Evolutionary conservation across 2,888 invertebrate genomes (phyloP), one percentile per base, ranked within the genome.

Genomic region (Oscheius sp.): DNA sequence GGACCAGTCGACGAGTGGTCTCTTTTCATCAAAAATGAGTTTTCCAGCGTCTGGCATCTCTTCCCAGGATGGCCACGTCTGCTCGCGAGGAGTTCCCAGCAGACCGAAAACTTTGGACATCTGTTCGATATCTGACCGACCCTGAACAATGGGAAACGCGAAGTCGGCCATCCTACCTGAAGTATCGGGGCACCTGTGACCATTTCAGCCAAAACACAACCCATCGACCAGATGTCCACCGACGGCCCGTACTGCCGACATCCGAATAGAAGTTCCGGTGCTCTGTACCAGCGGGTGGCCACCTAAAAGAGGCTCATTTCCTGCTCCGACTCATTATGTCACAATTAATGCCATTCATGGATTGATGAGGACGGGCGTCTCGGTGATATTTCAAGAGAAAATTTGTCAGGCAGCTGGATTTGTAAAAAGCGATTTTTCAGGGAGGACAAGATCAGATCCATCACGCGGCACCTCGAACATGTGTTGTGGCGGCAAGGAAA

Each of bases 61-160:
- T 49, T 76, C 66, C 86, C 86, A 87, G n/a, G 76, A 80, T 0
- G 85, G 85, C 86, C 86, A 86, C 49, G 66, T 82, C 25, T 72
- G 46, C 9, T 77, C 75, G 25, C 75, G 79, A n/a, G 86, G 86
- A 16, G 84, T 86, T 21, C 86, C 86, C 13, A 86, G 76, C 3
- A 84, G 74, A 12, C 73, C 63, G 55, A 86, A 85, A 2, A 86
- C 78, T 7, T 77, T 70, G 9, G 82, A 80, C n/a, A 86, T 81
- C 61, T 86, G 86, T 53, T 86, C 86, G 43, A 86, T 76, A 64
- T 86, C 86, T 73, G 80, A 85, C 25, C 80, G 69, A n/a, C 87
- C 87, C 86, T 87, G 58, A 53, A 83, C 7, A 5, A 49, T 52
- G 52, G 43, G 55, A 25, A 16, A 2, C 5, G 6, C 21, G 49